Conservation (phyloP, 2,797 vertebrate genomes). For the Dromococcyx pavoninus region DNA sequence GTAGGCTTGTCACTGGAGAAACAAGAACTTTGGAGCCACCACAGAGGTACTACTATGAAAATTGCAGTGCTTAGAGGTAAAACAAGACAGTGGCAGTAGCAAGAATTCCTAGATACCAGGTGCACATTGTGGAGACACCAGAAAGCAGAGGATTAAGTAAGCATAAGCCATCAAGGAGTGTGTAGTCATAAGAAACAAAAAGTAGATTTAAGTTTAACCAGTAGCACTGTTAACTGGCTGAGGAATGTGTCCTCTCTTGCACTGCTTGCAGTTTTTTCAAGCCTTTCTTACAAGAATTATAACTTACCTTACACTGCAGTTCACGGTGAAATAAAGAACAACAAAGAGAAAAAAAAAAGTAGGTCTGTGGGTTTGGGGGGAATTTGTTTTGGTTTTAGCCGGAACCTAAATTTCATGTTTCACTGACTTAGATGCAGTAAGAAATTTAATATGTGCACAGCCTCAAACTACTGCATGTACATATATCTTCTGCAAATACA, state of each 20-base stretch:
- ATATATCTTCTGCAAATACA: background rate
- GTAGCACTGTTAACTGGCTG: background rate
- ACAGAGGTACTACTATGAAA: background rate
- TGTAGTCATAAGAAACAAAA: background rate
- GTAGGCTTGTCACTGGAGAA: background rate
- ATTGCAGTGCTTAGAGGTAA: background rate
- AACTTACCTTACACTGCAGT: background rate
- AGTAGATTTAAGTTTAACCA: background rate
- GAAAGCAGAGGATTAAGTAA: background rate
- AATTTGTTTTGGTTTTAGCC: background rate
- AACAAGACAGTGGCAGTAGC: background rate
- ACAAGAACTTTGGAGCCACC: background rate
- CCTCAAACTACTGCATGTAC: background rate
- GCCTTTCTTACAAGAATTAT: background rate
- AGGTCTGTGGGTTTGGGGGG: rapidly evolving
- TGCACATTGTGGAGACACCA: background rate
- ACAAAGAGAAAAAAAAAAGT: background rate
- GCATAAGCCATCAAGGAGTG: background rate
- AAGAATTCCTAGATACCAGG: background rate
- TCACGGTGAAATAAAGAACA: background rate
- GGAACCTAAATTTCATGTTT: background rate
- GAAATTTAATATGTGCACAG: background rate
- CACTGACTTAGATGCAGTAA: background rate
- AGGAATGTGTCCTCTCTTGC: background rate
- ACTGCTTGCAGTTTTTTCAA: background rate